Evolutionary conservation across 2,797 vertebrate species (phyloP).

Genomic region (Melanogrammus aeglefinus): DNA sequence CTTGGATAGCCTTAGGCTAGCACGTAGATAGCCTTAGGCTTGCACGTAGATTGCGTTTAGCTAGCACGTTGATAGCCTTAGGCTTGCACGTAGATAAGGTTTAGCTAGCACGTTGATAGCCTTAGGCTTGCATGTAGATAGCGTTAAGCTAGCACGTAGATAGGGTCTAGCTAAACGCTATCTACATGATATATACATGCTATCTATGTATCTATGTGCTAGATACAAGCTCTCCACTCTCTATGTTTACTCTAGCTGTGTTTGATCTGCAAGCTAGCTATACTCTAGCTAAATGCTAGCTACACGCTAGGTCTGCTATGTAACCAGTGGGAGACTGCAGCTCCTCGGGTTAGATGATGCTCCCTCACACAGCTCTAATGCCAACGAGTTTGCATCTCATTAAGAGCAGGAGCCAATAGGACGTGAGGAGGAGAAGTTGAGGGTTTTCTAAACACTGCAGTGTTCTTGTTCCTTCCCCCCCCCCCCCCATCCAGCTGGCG

Average conservation of each 20-base stretch:
- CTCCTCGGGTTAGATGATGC: background rate
- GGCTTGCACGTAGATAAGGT: background rate
- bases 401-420: background rate
- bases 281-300: background rate
- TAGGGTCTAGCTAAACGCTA: background rate
- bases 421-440: background rate
- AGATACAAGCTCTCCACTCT: background rate
- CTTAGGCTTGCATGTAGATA: background rate
- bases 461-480: background rate
- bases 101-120: background rate
- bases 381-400: background rate
- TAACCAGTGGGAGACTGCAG: background rate
- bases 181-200: background rate
- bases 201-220: background rate
- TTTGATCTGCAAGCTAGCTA: background rate
- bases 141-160: background rate
- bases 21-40: background rate
- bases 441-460: background rate
- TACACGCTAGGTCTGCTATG: background rate
- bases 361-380: background rate
- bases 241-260: too few species aligned
- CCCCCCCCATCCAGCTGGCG: constrained; percentile 78
- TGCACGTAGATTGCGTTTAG: too few species aligned
- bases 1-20: too few species aligned
- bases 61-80: background rate